A percentile compares a stretch with the other conserved stretches of the same genome.
These are phyloP conservation scores for Epinephelus cyanopodus DNA, from an alignment of 2,113 vertebrate species.

Conservation along the genomic window DNA sequence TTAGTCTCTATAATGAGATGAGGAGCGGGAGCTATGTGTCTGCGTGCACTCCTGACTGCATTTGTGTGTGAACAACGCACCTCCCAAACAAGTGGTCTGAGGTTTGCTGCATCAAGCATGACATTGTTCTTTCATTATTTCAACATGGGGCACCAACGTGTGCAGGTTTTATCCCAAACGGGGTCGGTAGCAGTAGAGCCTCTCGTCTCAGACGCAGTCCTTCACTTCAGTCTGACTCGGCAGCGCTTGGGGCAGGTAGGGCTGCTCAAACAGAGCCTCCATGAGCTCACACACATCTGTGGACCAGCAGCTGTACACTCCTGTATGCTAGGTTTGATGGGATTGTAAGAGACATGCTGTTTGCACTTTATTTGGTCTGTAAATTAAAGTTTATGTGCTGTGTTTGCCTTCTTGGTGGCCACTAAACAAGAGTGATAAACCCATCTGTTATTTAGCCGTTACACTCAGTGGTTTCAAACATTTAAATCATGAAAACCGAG, in stretches of 20 bases:
- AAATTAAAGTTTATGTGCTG: background rate
- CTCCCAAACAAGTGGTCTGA: background rate
- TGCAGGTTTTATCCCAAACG: background rate
- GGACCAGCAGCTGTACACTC: background rate
- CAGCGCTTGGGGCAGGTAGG: background rate
- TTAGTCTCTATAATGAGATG: background rate
- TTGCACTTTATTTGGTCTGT: background rate
- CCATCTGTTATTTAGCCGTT: background rate
- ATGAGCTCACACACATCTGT: slow-evolving; percentile 3
- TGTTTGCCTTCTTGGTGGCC: background rate
- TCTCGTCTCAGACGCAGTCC: background rate
- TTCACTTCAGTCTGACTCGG: slow-evolving; percentile 13
- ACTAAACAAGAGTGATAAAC: background rate
- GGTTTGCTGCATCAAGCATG: background rate
- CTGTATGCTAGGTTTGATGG: background rate
- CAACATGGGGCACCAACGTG: background rate
- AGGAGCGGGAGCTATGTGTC: background rate
- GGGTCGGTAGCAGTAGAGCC: background rate
- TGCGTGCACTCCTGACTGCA: background rate
- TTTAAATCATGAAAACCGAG: background rate
- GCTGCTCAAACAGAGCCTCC: background rate
- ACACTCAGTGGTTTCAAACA: background rate
- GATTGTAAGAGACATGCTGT: background rate
- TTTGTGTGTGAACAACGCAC: background rate
- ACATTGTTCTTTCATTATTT: slow-evolving; percentile 13